phyloP scores from a whole-genome alignment of 2,888 invertebrate genomes.

The Hermaeophaga mercurialis region DNA sequence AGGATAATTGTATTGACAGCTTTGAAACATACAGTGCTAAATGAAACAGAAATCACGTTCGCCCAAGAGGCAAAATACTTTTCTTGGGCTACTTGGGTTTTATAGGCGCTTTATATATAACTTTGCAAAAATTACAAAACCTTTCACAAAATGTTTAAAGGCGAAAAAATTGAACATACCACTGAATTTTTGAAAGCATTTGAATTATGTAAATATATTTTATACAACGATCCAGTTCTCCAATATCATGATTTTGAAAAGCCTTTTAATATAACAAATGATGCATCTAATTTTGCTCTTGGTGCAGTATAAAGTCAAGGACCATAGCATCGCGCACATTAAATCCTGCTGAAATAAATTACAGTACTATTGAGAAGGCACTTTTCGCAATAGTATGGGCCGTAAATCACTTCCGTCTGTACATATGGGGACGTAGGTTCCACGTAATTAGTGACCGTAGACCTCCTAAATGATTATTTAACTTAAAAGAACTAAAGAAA shows the following conservation, averaged over 20 bases:
- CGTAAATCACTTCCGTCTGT: neutral
- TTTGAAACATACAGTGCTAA: too few species aligned
- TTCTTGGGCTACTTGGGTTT: slow-evolving; percentile 13
- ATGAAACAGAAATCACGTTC: too few species aligned
- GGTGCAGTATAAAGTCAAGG: slow-evolving; percentile 33
- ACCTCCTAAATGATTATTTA: slow-evolving; percentile 7
- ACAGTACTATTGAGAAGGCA: too few species aligned
- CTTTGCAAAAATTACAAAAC: too few species aligned
- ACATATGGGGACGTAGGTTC: too few species aligned
- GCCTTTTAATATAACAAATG: slow-evolving; percentile 18
- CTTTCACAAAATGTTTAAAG: slow-evolving; percentile 19
- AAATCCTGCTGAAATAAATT: too few species aligned
- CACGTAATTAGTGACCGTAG: neutral
- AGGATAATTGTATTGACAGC: too few species aligned
- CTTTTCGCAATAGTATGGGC: neutral
- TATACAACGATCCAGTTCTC: slow-evolving; percentile 24
- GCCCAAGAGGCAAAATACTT: too few species aligned
- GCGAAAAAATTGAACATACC: slow-evolving; percentile 2
- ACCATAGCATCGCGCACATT: too few species aligned
- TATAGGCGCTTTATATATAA: slow-evolving; percentile 11
- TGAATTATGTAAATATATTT: slow-evolving; percentile 4
- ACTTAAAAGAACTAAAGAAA: neutral
- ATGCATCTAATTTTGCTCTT: slow-evolving; percentile 27
- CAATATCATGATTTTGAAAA: slow-evolving; percentile 19
- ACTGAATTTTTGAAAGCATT: neutral